Evolutionary conservation across 2,113 vertebrate genomes (phyloP).

Genomic region (Osmerus mordax): DNA sequence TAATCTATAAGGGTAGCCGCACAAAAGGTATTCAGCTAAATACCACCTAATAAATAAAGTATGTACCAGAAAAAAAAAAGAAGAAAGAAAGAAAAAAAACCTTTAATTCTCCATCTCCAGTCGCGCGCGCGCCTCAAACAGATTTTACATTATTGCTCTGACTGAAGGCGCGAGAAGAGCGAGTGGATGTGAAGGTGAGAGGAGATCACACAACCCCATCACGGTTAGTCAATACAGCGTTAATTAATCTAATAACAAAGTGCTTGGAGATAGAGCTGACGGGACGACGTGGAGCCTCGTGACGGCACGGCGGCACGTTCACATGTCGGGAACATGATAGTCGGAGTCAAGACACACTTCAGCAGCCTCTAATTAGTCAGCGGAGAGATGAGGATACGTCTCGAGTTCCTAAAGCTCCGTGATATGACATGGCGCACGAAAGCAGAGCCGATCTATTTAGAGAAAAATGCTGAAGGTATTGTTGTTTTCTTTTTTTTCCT

Average conservation of each 20-base stretch:
- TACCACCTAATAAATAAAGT: not conserved
- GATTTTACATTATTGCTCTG: constrained; percentile 25
- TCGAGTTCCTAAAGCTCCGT: constrained; percentile 54
- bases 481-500: no score
- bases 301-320: constrained; percentile 48
- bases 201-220: constrained; percentile 44
- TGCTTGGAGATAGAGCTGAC: constrained; percentile 42
- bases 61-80: not conserved
- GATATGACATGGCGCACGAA: constrained; percentile 53
- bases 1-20: constrained; percentile 24
- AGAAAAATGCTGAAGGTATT: not conserved
- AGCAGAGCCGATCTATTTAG: constrained; percentile 49
- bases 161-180: constrained; percentile 21
- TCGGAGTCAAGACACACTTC: constrained; percentile 49
- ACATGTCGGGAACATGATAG: constrained; percentile 52
- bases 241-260: constrained; percentile 65
- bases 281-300: constrained; percentile 39
- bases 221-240: constrained; percentile 62
- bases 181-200: constrained; percentile 35
- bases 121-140: not conserved
- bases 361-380: constrained; percentile 61
- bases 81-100: not conserved
- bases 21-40: constrained; percentile 27
- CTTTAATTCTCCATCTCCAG: constrained; percentile 31
- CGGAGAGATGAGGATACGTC: constrained; percentile 50